Evolutionary conservation across 92 coral and sea anemone genomes (phyloP), one percentile per base, ranked within the genome.

Genomic region (Blastomussa wellsi): DNA sequence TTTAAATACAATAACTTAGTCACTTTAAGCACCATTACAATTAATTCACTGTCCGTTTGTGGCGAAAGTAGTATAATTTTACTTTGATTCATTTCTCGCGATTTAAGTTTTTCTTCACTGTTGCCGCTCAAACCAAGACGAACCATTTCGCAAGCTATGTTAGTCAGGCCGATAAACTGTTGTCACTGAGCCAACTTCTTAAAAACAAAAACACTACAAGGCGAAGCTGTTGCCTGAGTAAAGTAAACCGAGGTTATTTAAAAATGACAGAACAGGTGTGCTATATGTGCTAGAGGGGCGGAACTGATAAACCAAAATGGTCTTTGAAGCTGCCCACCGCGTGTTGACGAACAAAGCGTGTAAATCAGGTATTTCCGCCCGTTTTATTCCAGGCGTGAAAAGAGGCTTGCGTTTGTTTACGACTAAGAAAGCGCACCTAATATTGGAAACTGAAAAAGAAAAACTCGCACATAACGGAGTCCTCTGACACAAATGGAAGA

Each of bases 331-430:
- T 2, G 72, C 37, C 37, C 29, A 80, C 84, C 66, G 68, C 76
- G 84, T 80, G 84, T 67, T 20, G 48, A 8, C 0, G 55, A 67
- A 80, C 76, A 80, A 80, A 80, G 84, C 84, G 33, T 26, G 75
- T 38, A 79, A 65, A 66, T 24, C 83, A 79, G 19, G 29, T n/a
- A 36, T 19, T 12, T 69, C 32, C 41, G 47, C 38, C 75, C 70
- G 48, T 35, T 70, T 38, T 70, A 26, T 70, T 68, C 19, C 44
- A 2, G 29, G 36, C 29, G 44, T 33, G 22, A 68, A 16, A 35
- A 24, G 7, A 6, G 65, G 29, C 28, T 3, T 38, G 14, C 10
- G 47, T 70, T 70, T 70, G 75, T 70, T 70, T 70, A 70, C 44
- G 65, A 57, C 65, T 5, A 6, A 22, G 3, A 36, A 33, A 67